Base-by-base conservation (phyloP, 2,113 vertebrate genomes). In the Psephotus haematonotus region DNA sequence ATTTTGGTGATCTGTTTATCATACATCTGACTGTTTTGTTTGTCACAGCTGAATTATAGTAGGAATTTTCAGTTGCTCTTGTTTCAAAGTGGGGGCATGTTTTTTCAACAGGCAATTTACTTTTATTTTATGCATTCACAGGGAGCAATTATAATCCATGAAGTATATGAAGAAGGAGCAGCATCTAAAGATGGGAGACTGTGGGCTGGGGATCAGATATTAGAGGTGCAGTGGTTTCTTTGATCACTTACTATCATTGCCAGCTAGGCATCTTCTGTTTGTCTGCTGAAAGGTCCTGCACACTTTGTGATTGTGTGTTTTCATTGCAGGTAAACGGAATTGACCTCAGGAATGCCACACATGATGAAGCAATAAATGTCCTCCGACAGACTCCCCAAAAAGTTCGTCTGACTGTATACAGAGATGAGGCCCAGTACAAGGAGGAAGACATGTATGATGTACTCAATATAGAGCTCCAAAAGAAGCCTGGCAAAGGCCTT, bases 81-180 rank as follows among this genome's bases (percentile, higher is more conserved):
- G 1, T 3, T 93, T 83, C 27, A 37, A 17, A 76, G 7, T 53
- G 46, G 11, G 10, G 4, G 0, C 7, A 8, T 60, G 6, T 71
- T 86, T 23, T 86, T 91, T 75, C 35, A 83, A 18, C 2, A 5
- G 43, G 17, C 4, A 70, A 5, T 62, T 67, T 82, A 17, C 82
- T 74, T 85, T 94, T 83, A 18, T 37, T 80, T 68, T 95, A 53
- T 92, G 84, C 75, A 20, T 82, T 64, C 39, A 52, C 95, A 99
- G 99, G 99, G 99, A 55, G 98, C 99, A 81, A 99, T 99, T 94
- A 99, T 99, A 93, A 99, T 99, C 92, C 99, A 99, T 33, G 99
- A 99, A 97, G 99, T 99, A 5, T 99, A 99, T 82, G 99, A 99
- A 97, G 99, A 99, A 97, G 99, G 99, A 80, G 99, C 99, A 49